These are phyloP conservation scores for Papilio xuthus DNA, from an alignment of 1,140 invertebrate genomes.

Conservation along the genomic window DNA sequence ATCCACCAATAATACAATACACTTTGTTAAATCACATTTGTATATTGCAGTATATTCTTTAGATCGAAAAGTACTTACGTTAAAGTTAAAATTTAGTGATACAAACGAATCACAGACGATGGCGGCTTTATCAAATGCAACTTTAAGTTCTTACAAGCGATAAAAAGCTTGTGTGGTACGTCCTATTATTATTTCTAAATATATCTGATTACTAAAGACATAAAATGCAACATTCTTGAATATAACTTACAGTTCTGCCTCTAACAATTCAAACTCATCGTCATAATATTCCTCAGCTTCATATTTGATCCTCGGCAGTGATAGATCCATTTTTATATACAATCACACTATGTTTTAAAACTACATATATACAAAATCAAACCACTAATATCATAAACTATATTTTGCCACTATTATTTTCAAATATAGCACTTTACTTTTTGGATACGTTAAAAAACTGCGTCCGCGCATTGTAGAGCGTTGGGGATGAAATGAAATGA, in stretches of 20 bases:
- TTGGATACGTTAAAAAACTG: conserved; percentile 27
- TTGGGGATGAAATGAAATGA: conserved; percentile 58
- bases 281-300: conserved; percentile 59
- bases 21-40: too few relatives aligned
- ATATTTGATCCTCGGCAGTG: conserved; percentile 65
- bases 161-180: not conserved
- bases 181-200: not conserved
- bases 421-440: conserved; percentile 38
- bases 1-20: too few relatives aligned
- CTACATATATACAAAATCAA: conserved; percentile 45
- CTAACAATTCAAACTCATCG: conserved; percentile 58
- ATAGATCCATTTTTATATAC: conserved; percentile 63
- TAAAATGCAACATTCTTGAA: not conserved
- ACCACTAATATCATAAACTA: conserved; percentile 50
- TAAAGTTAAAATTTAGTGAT: too few relatives aligned
- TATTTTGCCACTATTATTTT: conserved; percentile 43
- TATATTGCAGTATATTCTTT: too few relatives aligned
- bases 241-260: conserved; percentile 54
- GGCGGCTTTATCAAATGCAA: not conserved
- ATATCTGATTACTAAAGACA: conserved; percentile 20
- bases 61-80: too few relatives aligned
- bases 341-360: conserved; percentile 39
- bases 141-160: not conserved
- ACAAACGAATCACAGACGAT: not conserved
- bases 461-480: conserved; percentile 68